Conservation (phyloP, 2,113 vertebrate species). For the Cochlearius cochlearius region DNA sequence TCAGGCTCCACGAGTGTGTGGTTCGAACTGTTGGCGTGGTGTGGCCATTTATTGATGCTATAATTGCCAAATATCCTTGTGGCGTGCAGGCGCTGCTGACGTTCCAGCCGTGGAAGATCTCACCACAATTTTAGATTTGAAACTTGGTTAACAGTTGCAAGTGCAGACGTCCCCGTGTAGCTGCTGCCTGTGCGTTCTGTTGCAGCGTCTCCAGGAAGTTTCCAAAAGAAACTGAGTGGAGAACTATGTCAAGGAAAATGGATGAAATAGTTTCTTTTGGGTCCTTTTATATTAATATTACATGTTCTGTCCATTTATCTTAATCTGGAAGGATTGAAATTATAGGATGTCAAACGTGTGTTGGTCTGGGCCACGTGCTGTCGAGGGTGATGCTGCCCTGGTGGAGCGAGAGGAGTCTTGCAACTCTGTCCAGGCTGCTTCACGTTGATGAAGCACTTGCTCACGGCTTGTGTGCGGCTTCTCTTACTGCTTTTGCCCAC, state of each 20-base stretch:
- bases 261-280: neutral
- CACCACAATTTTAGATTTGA: neutral
- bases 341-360: no score
- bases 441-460: neutral
- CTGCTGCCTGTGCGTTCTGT: neutral
- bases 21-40: neutral
- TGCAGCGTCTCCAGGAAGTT: neutral
- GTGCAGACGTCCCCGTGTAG: neutral
- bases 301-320: neutral
- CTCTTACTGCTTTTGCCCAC: neutral
- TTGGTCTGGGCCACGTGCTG: neutral
- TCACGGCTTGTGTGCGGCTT: neutral
- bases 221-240: neutral
- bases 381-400: neutral
- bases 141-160: neutral
- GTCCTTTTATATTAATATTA: neutral
- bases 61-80: neutral
- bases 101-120: neutral
- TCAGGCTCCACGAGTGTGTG: neutral
- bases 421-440: neutral
- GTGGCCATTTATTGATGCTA: neutral
- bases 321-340: neutral
- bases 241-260: neutral
- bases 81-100: neutral
- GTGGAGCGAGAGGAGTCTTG: neutral